These are phyloP conservation scores for Trissoscelio sp. DNA, from an alignment of 2,888 invertebrate genomes.

Conservation along the genomic window DNA sequence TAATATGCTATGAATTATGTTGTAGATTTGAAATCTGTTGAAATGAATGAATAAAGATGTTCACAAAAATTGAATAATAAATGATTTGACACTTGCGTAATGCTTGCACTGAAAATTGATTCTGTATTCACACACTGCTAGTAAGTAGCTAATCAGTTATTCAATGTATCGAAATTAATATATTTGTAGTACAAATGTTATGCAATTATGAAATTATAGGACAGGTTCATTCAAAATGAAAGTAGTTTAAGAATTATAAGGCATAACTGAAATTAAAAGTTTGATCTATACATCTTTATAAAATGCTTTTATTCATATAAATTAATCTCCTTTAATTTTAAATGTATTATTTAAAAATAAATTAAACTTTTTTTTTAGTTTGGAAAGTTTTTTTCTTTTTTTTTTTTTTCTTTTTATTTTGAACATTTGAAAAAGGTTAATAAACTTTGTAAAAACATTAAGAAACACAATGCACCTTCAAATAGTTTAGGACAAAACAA, in stretches of 20 bases:
- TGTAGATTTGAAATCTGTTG: conserved; percentile 18
- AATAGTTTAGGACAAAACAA: conserved; percentile 31
- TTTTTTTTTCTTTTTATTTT: too few relatives aligned
- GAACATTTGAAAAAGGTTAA: too few relatives aligned
- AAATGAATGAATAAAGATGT: conserved; percentile 52
- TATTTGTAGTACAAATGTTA: conserved; percentile 24
- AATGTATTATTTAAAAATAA: too few relatives aligned
- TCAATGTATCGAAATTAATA: conserved; percentile 17
- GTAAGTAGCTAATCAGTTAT: conserved; percentile 4
- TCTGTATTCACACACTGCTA: conserved; percentile 13
- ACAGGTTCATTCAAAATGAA: conserved; percentile 15
- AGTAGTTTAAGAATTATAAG: conserved; percentile 14
- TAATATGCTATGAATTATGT: neutral
- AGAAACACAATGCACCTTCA: too few relatives aligned
- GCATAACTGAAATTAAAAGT: too few relatives aligned
- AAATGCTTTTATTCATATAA: too few relatives aligned
- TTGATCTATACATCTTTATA: too few relatives aligned
- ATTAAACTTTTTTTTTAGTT: too few relatives aligned
- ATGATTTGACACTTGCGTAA: conserved; percentile 29
- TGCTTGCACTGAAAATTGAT: conserved; percentile 10
- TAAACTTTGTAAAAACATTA: too few relatives aligned
- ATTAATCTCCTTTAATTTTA: too few relatives aligned
- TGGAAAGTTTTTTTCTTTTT: too few relatives aligned
- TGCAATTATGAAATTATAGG: conserved; percentile 25
- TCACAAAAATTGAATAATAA: conserved; percentile 23